Conservation (phyloP, 2,113 vertebrate genomes). For the Triplophysa siluroides region DNA sequence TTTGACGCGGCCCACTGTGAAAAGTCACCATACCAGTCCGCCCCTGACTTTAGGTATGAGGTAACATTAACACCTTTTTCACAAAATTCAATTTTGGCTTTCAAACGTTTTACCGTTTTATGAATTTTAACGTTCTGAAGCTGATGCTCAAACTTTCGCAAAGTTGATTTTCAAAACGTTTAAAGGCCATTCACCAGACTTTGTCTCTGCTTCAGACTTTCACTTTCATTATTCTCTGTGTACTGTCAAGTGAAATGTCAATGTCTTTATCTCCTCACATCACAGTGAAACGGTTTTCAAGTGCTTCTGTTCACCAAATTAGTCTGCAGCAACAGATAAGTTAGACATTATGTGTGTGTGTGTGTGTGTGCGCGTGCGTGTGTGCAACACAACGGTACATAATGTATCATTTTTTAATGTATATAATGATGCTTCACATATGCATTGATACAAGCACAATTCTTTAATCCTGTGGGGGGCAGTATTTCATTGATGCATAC, state of each 20-base stretch:
- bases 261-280: slow-evolving; percentile 30
- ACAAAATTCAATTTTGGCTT: too few relatives aligned
- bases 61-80: too few relatives aligned
- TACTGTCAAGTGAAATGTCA: slow-evolving; percentile 23
- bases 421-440: background rate
- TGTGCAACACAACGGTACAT: background rate
- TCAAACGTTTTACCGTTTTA: too few relatives aligned
- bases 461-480: background rate
- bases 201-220: background rate
- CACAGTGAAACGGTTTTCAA: slow-evolving; percentile 27
- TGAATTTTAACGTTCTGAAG: too few relatives aligned
- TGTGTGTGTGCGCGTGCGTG: slow-evolving; percentile 57
- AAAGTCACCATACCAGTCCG: too few relatives aligned
- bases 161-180: background rate
- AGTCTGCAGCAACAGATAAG: slow-evolving; percentile 64
- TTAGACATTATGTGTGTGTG: slow-evolving; percentile 62
- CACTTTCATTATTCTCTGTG: background rate
- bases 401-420: background rate
- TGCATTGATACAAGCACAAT: background rate
- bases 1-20: too few relatives aligned
- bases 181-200: background rate
- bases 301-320: slow-evolving; percentile 55
- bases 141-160: background rate
- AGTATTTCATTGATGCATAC: slow-evolving; percentile 73
- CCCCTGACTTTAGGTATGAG: too few relatives aligned